These are phyloP conservation scores for Carassius auratus DNA, from an alignment of 2,113 vertebrate species.

Conservation along the genomic window DNA sequence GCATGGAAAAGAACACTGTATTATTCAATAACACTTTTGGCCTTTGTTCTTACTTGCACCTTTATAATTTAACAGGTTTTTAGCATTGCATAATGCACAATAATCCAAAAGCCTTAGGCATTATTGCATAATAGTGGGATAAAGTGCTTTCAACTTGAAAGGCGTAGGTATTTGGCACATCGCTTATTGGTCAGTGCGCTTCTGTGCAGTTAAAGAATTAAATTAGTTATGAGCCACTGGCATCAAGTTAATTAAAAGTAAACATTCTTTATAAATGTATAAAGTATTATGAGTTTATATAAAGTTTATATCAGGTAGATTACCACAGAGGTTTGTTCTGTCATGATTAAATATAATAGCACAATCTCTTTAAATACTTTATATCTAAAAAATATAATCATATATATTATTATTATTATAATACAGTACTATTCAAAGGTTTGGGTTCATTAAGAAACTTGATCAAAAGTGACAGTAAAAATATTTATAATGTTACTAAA, in stretches of 20 bases:
- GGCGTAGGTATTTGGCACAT: constrained; percentile 19
- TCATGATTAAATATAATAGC: background rate
- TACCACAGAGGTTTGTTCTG: background rate
- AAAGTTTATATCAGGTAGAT: background rate
- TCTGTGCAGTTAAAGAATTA: background rate
- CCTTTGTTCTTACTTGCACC: constrained; percentile 32
- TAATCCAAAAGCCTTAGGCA: constrained; percentile 30
- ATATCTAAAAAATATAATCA: background rate
- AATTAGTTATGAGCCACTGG: background rate
- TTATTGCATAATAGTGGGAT: constrained; percentile 47
- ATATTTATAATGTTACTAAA: background rate
- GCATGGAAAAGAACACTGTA: background rate
- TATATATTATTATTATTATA: background rate
- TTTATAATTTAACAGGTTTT: constrained; percentile 33
- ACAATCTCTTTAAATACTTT: background rate
- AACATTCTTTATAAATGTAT: background rate
- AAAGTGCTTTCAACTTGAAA: constrained; percentile 32
- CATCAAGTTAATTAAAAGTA: background rate
- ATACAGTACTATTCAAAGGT: background rate
- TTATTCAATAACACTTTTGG: constrained; percentile 9
- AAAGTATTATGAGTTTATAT: background rate
- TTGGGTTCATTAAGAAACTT: background rate
- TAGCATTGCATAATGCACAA: background rate
- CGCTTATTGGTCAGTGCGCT: background rate
- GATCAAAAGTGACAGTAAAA: background rate